These are phyloP conservation scores for Drosophila paulistorum DNA, from an alignment of 1,140 invertebrate genomes.

Conservation along the genomic window DNA sequence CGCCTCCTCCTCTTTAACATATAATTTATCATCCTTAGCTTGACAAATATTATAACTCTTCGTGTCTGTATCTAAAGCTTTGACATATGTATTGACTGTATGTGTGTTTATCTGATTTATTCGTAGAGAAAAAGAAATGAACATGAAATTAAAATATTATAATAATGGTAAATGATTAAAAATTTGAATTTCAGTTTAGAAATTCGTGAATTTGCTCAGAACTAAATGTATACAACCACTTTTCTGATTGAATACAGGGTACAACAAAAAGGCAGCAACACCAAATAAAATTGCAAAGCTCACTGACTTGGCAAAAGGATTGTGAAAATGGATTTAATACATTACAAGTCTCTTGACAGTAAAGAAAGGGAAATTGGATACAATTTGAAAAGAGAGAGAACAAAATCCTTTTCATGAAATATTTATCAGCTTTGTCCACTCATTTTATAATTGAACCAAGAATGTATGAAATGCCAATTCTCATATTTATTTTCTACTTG, in stretches of 20 bases:
- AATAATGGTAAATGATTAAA: no score
- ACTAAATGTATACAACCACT: no score
- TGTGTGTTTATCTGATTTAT: no score
- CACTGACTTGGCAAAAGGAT: conserved; percentile 50
- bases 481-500: not conserved
- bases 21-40: no score
- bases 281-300: conserved; percentile 9
- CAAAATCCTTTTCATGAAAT: conserved; percentile 21
- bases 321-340: conserved; percentile 3
- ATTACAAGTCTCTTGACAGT: not conserved
- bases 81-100: no score
- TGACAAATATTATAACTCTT: no score
- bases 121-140: no score
- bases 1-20: no score
- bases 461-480: not conserved
- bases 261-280: not conserved
- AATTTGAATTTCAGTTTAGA: no score
- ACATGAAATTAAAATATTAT: no score
- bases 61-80: no score
- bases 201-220: no score
- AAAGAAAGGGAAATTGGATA: conserved; percentile 9
- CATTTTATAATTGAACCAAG: not conserved
- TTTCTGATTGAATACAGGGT: not conserved
- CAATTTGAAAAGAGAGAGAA: conserved; percentile 13
- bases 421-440: conserved; percentile 22